A percentile compares a stretch with the other conserved stretches of the same genome.
phyloP scores from a whole-genome alignment of 1,140 invertebrate genomes.

The Nasonia giraulti region DNA sequence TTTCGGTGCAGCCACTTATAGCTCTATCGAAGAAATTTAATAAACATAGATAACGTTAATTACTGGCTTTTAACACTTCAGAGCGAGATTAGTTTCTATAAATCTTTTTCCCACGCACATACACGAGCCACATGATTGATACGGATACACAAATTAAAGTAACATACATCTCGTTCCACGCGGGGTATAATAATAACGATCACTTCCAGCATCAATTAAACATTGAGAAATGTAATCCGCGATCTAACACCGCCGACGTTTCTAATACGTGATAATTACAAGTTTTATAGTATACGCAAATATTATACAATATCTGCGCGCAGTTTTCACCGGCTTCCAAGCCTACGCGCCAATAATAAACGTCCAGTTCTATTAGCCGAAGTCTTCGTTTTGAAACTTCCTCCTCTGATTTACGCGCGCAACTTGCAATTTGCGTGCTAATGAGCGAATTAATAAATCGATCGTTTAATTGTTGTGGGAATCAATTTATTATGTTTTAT shows the following conservation, averaged over 20 bases:
- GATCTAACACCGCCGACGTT: background rate
- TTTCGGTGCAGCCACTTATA: too few species aligned
- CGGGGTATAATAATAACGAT: background rate
- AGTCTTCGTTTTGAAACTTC: background rate
- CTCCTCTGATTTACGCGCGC: background rate
- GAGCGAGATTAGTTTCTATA: background rate
- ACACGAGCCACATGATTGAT: background rate
- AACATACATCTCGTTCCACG: background rate
- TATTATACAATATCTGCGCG: background rate
- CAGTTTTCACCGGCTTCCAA: background rate
- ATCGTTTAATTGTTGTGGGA: background rate
- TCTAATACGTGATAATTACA: slow-evolving; percentile 13
- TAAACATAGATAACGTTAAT: background rate
- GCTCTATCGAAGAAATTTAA: background rate
- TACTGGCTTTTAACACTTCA: background rate
- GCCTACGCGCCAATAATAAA: background rate
- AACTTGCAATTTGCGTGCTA: background rate
- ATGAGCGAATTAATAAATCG: background rate
- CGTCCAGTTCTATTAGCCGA: background rate
- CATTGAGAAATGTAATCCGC: background rate
- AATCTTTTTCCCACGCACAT: background rate
- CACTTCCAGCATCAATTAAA: background rate
- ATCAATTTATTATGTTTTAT: background rate
- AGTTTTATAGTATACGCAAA: slow-evolving; percentile 5
- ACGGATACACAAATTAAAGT: background rate